Evolutionary conservation across 2,113 vertebrate species (phyloP).

Genomic region (Brienomyrus longianalis): DNA sequence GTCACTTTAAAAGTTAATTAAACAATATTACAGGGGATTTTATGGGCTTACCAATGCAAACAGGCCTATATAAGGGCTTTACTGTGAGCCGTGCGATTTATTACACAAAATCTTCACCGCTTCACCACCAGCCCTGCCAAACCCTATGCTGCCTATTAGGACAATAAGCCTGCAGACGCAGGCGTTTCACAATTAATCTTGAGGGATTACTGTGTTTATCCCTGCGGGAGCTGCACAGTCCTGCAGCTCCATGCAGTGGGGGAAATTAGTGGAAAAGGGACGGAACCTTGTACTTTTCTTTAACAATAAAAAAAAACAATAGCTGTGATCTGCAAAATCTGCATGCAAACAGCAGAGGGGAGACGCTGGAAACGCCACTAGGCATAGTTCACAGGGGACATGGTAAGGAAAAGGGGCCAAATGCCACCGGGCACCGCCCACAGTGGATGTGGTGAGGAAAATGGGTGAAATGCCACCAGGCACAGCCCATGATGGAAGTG

Average conservation of each 20-base stretch:
- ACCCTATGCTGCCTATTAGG: constrained; percentile 24
- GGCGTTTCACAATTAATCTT: constrained; percentile 43
- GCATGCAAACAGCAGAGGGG: neutral
- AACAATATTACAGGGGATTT: constrained; percentile 23
- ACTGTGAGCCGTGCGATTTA: constrained; percentile 35
- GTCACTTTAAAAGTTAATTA: constrained; percentile 19
- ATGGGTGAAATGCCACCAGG: neutral
- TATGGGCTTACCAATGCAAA: constrained; percentile 22
- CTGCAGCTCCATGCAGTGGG: neutral
- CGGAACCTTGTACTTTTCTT: neutral
- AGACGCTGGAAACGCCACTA: neutral
- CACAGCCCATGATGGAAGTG: too few species aligned
- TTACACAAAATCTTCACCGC: constrained; percentile 27
- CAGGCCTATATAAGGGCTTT: constrained; percentile 33
- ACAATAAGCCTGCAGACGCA: constrained; percentile 16
- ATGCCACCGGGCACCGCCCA: neutral
- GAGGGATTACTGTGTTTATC: constrained; percentile 37
- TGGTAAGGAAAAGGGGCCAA: neutral
- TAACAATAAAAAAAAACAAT: neutral
- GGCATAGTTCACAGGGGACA: neutral
- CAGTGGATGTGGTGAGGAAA: too few species aligned
- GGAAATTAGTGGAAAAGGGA: neutral
- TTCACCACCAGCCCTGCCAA: neutral
- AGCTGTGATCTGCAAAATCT: neutral
- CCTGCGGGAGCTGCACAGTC: constrained; percentile 21